Conservation (phyloP, 2,113 vertebrate species). For the Alouatta palliata region DNA sequence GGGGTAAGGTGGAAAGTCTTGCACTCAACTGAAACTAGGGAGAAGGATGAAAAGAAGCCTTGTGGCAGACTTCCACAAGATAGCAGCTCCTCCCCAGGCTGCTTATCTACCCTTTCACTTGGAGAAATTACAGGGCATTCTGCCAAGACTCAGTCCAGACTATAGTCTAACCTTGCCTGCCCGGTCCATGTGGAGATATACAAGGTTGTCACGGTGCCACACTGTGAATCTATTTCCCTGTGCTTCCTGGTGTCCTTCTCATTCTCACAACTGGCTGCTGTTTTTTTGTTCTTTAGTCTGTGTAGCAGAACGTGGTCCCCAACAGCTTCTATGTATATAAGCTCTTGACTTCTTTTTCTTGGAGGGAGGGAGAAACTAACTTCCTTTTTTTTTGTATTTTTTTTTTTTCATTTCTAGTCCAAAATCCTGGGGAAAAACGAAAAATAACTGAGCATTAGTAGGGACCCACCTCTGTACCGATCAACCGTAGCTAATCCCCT, state of each 20-base stretch:
- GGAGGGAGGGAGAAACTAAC: background rate
- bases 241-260: background rate
- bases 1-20: background rate
- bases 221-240: background rate
- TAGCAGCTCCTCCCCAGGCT: background rate
- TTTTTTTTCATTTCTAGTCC: background rate
- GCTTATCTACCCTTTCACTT: background rate
- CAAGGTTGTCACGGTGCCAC: background rate
- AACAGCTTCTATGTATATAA: background rate
- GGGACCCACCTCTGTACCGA: background rate
- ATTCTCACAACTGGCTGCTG: background rate
- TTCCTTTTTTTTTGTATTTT: background rate
- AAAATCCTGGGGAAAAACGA: background rate
- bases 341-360: background rate
- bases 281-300: background rate
- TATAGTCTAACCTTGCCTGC: background rate
- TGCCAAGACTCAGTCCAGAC: background rate
- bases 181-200: background rate
- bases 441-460: conserved; percentile 14
- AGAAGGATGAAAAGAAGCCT: background rate
- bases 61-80: background rate
- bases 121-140: conserved; percentile 1
- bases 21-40: background rate
- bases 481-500: background rate
- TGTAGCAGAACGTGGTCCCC: background rate